These are phyloP conservation scores for Lagodon rhomboides DNA, from an alignment of 2,797 vertebrate species.

Conservation along the genomic window DNA sequence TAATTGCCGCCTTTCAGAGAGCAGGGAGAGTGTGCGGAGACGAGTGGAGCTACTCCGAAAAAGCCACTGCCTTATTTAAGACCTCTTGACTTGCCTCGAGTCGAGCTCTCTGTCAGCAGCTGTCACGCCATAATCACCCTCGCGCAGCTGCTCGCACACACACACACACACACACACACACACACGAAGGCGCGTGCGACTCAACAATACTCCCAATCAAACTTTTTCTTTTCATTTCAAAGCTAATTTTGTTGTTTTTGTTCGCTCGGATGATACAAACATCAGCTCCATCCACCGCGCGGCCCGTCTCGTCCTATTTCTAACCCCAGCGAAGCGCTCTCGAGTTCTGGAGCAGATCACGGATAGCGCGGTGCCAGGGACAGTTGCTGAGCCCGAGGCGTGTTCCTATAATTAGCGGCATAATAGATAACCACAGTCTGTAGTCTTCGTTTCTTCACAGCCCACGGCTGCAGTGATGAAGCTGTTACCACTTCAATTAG, in stretches of 20 bases:
- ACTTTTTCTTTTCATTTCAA: conserved; percentile 48
- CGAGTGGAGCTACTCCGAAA: conserved; percentile 60
- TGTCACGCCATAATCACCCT: conserved; percentile 63
- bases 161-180: conserved; percentile 10
- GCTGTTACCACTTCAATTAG: conserved; percentile 71
- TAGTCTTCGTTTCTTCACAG: conserved; percentile 67
- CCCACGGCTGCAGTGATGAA: conserved; percentile 62
- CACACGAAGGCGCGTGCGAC: not conserved
- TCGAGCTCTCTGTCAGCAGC: conserved; percentile 70
- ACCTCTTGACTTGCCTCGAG: conserved; percentile 70
- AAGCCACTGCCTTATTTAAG: conserved; percentile 73
- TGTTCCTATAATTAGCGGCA: conserved; percentile 77
- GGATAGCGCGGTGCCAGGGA: conserved; percentile 60
- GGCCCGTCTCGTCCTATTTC: conserved; percentile 35
- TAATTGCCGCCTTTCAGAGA: conserved; percentile 79
- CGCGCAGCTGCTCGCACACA: conserved; percentile 54
- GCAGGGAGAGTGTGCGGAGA: conserved; percentile 51
- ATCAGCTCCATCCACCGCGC: conserved; percentile 43
- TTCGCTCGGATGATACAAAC: conserved; percentile 48
- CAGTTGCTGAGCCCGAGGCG: conserved; percentile 76
- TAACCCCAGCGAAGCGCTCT: conserved; percentile 61
- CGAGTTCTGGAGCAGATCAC: conserved; percentile 66
- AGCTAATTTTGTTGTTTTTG: conserved; percentile 62
- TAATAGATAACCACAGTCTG: conserved; percentile 73
- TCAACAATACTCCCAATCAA: conserved; percentile 65